Evolutionary conservation across 2,113 vertebrate genomes (phyloP), one percentile per base, ranked within the genome.

Genomic region (Hyla sarda): DNA sequence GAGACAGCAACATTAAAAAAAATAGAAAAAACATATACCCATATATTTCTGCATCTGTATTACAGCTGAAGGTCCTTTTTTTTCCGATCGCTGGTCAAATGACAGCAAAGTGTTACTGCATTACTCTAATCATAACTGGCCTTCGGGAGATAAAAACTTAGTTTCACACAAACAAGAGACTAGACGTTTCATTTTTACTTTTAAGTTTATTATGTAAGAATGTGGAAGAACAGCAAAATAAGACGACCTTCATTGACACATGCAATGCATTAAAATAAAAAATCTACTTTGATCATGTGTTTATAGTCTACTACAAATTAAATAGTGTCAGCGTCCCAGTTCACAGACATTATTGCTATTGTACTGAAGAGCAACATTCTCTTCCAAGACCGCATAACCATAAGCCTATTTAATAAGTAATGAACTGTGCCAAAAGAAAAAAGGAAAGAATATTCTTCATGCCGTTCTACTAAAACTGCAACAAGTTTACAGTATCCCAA

Each of bases 321-420:
- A 83, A 56, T 54, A 58, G 65, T 73, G 67, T 56, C 56, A 72
- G 67, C 48, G 67, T 83, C 82, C 50, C 48, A 83, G 82, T 72
- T 83, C 80, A 73, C 30, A 72, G 82, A 83, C 82, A 73, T 83
- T 83, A 83, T 83, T 83, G 82, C 82, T 83, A 83, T 83, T 83
- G 65, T 56, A 73, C 16, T 37, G 67, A 58, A 72, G 82, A 72
- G 82, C 82, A 72, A 83, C 45, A 69, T 71, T 83, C 82, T 83
- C 67, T 73, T 56, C 82, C 48, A 83, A 83, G 65, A 83, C 82
- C 47, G 48, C 82, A 41, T 72, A 83, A 73, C 82, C 67, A 37
- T 73, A 73, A 16, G 32, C 67, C 67, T 72, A 67, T 48, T 41
- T 62, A 81, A 45, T 50, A 82, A 69, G 30, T 72, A 72, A 56